Evolutionary conservation across 1,140 invertebrate genomes (phyloP).

Genomic region (Listronotus oregonensis): DNA sequence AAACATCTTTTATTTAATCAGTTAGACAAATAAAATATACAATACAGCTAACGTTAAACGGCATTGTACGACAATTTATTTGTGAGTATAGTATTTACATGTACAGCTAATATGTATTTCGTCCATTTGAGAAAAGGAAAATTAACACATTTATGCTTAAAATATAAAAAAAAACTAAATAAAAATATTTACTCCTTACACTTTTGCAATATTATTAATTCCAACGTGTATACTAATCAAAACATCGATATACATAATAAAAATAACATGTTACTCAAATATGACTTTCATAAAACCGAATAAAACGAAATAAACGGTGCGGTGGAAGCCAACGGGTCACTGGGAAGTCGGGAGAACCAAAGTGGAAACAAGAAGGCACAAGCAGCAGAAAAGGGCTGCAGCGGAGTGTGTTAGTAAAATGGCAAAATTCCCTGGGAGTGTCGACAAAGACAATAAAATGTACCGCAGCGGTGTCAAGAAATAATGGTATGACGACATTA

Average conservation of each 20-base stretch:
- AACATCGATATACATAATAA: constrained; percentile 37
- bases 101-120: constrained; percentile 50
- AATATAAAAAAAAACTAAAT: constrained; percentile 35
- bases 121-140: constrained; percentile 50
- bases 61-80: constrained; percentile 49
- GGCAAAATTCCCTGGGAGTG: constrained; percentile 53
- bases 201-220: constrained; percentile 22
- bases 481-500: constrained; percentile 35
- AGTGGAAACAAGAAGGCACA: constrained; percentile 50
- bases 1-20: constrained; percentile 30
- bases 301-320: constrained; percentile 7
- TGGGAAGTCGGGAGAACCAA: constrained; percentile 17
- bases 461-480: constrained; percentile 42
- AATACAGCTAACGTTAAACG: constrained; percentile 44
- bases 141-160: constrained; percentile 38
- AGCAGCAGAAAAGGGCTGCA: constrained; percentile 46
- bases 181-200: constrained; percentile 39
- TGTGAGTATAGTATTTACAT: constrained; percentile 51
- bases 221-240: constrained; percentile 27
- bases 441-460: constrained; percentile 40
- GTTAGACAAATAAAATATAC: constrained; percentile 43
- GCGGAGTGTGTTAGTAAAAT: constrained; percentile 40
- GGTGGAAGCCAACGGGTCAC: constrained; percentile 21
- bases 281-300: constrained; percentile 6
- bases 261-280: constrained; percentile 40